Conservation (phyloP, 2,113 vertebrate species). For the Girardinichthys multiradiatus region DNA sequence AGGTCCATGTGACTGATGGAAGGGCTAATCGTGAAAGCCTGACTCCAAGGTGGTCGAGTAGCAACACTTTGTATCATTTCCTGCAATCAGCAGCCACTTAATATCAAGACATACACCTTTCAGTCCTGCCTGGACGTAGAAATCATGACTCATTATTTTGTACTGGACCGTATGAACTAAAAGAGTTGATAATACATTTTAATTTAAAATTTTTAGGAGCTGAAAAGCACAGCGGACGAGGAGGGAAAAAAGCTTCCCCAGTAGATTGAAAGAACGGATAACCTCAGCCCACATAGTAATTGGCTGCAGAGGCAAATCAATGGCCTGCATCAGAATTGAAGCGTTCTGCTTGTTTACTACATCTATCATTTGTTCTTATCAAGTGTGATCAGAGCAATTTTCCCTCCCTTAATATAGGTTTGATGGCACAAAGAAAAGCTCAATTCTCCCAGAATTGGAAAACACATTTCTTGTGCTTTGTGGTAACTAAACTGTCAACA, state of each 20-base stretch:
- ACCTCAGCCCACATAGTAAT: conserved; percentile 65
- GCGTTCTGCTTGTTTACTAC: conserved; percentile 76
- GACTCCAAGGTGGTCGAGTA: conserved; percentile 25
- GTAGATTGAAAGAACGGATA: conserved; percentile 48
- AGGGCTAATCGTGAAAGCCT: conserved; percentile 48
- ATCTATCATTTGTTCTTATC: conserved; percentile 81
- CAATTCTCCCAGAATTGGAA: conserved; percentile 79
- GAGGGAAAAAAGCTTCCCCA: conserved; percentile 11
- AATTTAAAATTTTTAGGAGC: conserved; percentile 16
- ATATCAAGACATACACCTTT: conserved; percentile 65
- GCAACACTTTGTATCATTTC: conserved; percentile 57
- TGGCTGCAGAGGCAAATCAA: conserved; percentile 71
- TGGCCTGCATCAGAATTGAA: conserved; percentile 73
- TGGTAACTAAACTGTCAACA: conserved; percentile 83
- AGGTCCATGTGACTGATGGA: conserved; percentile 32
- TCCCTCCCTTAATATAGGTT: conserved; percentile 78
- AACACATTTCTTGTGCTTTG: conserved; percentile 80
- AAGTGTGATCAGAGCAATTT: conserved; percentile 73
- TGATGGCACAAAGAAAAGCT: conserved; percentile 81
- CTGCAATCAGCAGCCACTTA: conserved; percentile 74
- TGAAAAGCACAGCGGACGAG: conserved; percentile 16
- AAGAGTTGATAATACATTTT: conserved; percentile 13
- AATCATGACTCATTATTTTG: conserved; percentile 48
- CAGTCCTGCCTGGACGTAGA: conserved; percentile 53
- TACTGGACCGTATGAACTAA: conserved; percentile 2